These are phyloP conservation scores for Yponomeuta malinellus DNA, from an alignment of 2,888 invertebrate genomes.

Conservation along the genomic window DNA sequence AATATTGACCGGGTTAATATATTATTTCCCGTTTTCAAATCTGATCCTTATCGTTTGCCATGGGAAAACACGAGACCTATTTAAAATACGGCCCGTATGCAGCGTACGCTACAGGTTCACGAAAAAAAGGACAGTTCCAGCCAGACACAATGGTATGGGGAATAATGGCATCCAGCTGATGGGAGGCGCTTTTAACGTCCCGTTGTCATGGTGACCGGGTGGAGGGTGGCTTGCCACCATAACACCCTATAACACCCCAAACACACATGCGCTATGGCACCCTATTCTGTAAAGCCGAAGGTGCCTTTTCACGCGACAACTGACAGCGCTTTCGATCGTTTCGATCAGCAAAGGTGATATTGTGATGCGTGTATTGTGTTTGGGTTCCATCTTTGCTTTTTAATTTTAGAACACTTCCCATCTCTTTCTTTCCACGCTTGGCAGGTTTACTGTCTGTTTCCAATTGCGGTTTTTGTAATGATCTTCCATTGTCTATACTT, in stretches of 20 bases:
- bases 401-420: conserved; percentile 65
- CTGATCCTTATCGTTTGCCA: conserved; percentile 42
- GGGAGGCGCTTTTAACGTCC: conserved; percentile 65
- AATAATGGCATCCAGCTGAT: conserved; percentile 74
- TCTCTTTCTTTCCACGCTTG: conserved; percentile 44
- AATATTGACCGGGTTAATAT: conserved; percentile 44
- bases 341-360: conserved; percentile 44
- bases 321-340: conserved; percentile 49
- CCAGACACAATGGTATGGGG: conserved; percentile 52
- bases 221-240: conserved; percentile 66
- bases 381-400: conserved; percentile 75
- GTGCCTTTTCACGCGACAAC: conserved; percentile 48
- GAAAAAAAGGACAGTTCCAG: conserved; percentile 29
- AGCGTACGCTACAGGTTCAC: conserved; percentile 48
- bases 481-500: conserved; percentile 39
- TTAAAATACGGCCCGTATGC: conserved; percentile 31
- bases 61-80: conserved; percentile 43
- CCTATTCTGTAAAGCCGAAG: conserved; percentile 49
- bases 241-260: conserved; percentile 43
- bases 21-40: conserved; percentile 40
- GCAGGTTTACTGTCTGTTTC: conserved; percentile 33
- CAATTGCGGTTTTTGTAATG: conserved; percentile 64
- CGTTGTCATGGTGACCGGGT: conserved; percentile 66
- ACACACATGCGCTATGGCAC: conserved; percentile 42
- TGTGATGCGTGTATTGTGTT: conserved; percentile 67